Evolutionary conservation across 1,140 invertebrate genomes (phyloP).

Genomic region (Marisa cornuarietis): DNA sequence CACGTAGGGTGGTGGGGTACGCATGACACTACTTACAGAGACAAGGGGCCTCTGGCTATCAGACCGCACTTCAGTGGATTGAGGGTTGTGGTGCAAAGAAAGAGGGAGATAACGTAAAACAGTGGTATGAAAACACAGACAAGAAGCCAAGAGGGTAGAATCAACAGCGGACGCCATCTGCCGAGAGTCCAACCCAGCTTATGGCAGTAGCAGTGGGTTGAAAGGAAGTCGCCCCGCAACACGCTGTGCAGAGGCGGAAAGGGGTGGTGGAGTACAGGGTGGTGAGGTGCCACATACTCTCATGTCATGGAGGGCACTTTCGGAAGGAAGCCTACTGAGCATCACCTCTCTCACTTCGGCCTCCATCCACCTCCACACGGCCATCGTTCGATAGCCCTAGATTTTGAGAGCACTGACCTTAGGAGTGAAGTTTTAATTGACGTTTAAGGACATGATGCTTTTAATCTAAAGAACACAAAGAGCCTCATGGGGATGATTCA

Average conservation of each 20-base stretch:
- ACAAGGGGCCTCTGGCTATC: not conserved
- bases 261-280: not conserved
- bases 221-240: conserved; percentile 3
- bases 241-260: not conserved
- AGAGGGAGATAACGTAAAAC: not conserved
- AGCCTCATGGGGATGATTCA: too few species aligned
- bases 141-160: conserved; percentile 8
- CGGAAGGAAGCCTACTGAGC: too few species aligned
- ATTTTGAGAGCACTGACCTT: too few species aligned
- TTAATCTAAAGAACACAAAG: too few species aligned
- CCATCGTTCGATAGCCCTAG: too few species aligned
- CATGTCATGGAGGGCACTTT: too few species aligned
- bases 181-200: not conserved
- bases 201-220: conserved; percentile 5
- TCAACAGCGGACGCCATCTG: conserved; percentile 16
- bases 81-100: not conserved
- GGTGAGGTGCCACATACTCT: too few species aligned
- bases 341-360: too few species aligned
- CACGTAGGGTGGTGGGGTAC: not conserved
- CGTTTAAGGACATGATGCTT: too few species aligned
- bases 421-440: too few species aligned
- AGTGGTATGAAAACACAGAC: conserved; percentile 10
- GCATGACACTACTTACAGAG: not conserved
- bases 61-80: not conserved
- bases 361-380: too few species aligned